phyloP scores from a whole-genome alignment of 2,113 vertebrate species.

The Epinephelus cyanopodus region DNA sequence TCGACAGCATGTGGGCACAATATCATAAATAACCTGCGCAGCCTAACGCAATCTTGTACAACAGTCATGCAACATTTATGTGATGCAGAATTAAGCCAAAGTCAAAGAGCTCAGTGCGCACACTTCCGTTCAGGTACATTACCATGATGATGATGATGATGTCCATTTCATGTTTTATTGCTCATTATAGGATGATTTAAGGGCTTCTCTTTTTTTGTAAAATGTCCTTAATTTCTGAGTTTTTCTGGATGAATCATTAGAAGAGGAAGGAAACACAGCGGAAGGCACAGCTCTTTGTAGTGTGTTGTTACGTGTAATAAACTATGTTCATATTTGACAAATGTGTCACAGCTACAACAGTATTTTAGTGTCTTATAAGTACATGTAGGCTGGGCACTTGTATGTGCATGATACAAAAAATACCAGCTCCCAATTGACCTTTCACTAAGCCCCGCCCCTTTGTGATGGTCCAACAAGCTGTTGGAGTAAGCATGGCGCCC shows the following conservation, averaged over 20 bases:
- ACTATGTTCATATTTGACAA: background rate
- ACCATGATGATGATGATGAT: background rate
- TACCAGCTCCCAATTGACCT: too few species aligned
- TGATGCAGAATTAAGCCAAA: background rate
- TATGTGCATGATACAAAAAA: background rate
- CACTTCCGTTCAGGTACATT: background rate
- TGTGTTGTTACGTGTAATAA: background rate
- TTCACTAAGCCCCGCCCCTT: too few species aligned
- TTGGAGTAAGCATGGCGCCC: too few species aligned
- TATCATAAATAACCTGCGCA: constrained; percentile 13
- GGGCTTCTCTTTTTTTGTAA: background rate
- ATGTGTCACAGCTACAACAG: background rate
- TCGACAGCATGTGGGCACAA: constrained; percentile 5
- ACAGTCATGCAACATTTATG: background rate
- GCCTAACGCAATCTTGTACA: constrained; percentile 25
- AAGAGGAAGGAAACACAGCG: background rate
- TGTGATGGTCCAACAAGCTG: too few species aligned
- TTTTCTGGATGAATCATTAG: background rate
- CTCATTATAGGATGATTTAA: background rate
- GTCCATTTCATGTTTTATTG: background rate
- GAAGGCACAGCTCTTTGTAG: background rate
- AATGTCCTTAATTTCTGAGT: background rate
- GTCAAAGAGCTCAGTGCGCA: background rate
- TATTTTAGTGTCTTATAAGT: background rate
- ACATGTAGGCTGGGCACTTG: background rate